Base-by-base conservation (phyloP, 2,797 vertebrate species). In the Lateolabrax maculatus region DNA sequence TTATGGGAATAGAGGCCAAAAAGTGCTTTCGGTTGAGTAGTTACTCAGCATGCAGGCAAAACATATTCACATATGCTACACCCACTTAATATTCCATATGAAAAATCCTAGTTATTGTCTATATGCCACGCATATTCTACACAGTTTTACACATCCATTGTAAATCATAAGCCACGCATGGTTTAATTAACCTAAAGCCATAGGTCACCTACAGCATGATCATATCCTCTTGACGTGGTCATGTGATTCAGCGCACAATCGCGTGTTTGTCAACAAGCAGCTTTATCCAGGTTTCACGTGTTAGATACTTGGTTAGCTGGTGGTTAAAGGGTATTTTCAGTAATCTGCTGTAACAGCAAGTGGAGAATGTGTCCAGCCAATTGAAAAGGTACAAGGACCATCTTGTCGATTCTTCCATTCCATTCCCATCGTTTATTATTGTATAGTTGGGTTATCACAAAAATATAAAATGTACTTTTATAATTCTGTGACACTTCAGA, bases 311-410 rank as follows among this genome's bases (percentile, higher is more conserved):
- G 58, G 70, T 87, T 80, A 81, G 72, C 80, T n/a, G 12, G 2
- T 57, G 76, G 69, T 84, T 85, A 87, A 70, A 75, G 72, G 49
- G 71, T 51, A 44, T 80, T 71, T 85, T 77, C 31, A 39, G 79
- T 94, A 93, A 93, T 94, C 90, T 85, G 65, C 25, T 62, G 64
- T 68, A 68, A 72, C 49, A 27, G 48, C 0, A 2, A 43, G 37
- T 25, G n/a, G 29, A 34, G 31, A 4, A 34, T 34, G 31, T 34
- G 6, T 34, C 31, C 31, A 4, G 31, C 31, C 3, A 3, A 34
- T 6, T 34, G 31, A 34, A 34, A 34, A 34, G 31, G 4, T 34
- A n/a, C n/a, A n/a, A n/a, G n/a, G n/a, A n/a, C n/a, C n/a, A n/a
- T n/a, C n/a, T n/a, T n/a, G n/a, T n/a, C n/a, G n/a, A n/a, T n/a